phyloP scores from a whole-genome alignment of 2,888 invertebrate species.

The Acronicta aceris region DNA sequence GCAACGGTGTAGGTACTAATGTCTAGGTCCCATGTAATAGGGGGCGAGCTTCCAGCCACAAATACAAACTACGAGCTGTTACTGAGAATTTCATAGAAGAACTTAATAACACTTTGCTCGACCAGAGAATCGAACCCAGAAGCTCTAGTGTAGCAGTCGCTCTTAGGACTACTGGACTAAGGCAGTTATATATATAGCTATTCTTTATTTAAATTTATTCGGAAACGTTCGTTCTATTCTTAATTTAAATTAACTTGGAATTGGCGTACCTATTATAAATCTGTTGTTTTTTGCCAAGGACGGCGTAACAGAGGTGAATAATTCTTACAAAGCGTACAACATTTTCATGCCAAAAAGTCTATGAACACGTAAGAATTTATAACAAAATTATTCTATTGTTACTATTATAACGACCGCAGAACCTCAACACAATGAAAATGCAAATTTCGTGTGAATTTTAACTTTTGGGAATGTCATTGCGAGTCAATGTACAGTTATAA shows the following conservation, averaged over 20 bases:
- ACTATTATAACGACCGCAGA: conserved; percentile 23
- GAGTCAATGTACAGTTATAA: conserved; percentile 51
- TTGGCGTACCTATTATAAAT: background rate
- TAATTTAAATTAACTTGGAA: background rate
- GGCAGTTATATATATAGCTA: too few species aligned
- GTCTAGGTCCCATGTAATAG: too few species aligned
- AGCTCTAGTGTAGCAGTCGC: too few species aligned
- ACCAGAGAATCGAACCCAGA: too few species aligned
- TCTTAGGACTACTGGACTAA: too few species aligned
- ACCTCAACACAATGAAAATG: conserved; percentile 49
- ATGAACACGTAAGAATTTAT: conserved; percentile 16
- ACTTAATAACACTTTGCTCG: too few species aligned
- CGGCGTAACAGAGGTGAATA: background rate
- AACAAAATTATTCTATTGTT: conserved; percentile 40
- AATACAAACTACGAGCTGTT: too few species aligned
- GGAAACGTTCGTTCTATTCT: background rate
- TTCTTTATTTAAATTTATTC: background rate
- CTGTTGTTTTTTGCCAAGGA: background rate
- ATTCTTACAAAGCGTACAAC: conserved; percentile 6
- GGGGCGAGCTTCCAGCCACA: too few species aligned
- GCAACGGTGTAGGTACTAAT: too few species aligned
- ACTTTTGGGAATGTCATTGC: conserved; percentile 45
- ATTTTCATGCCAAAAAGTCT: conserved; percentile 11
- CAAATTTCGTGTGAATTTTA: conserved; percentile 54
- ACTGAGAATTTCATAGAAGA: too few species aligned